Conservation (phyloP, 2,797 vertebrate species). For the Ceryle rudis region DNA sequence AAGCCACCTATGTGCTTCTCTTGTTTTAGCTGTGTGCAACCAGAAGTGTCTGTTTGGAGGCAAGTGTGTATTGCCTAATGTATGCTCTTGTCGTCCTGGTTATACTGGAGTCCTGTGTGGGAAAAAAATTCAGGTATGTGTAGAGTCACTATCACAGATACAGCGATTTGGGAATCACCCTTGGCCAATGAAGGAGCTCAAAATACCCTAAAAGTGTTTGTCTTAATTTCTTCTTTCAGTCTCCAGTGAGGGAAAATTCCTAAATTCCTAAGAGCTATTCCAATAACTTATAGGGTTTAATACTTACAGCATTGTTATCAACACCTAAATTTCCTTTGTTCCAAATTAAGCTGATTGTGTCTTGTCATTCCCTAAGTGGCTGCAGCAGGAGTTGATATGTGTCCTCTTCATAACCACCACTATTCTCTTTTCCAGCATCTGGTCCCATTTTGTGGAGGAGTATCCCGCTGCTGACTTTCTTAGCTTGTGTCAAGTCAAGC, state of each 20-base stretch:
- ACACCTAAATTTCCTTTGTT: background rate
- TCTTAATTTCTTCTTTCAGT: background rate
- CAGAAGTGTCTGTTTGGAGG: constrained; percentile 88
- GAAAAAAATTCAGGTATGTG: constrained; percentile 80
- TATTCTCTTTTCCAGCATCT: background rate
- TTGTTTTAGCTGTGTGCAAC: constrained; percentile 84
- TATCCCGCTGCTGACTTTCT: background rate
- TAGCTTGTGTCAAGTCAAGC: background rate
- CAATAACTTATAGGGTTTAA: background rate
- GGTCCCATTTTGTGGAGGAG: background rate
- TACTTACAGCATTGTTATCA: background rate
- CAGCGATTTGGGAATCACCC: background rate
- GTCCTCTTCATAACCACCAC: background rate
- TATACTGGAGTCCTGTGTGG: constrained; percentile 85
- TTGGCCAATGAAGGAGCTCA: background rate
- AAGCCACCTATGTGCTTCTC: background rate
- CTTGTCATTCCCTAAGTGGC: background rate
- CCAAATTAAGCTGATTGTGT: background rate
- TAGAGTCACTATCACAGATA: background rate
- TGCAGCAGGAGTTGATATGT: background rate
- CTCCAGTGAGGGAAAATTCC: background rate
- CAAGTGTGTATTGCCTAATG: constrained; percentile 84
- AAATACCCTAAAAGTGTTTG: background rate
- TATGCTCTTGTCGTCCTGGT: constrained; percentile 86
- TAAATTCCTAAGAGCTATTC: background rate